phyloP scores from a whole-genome alignment of 2,113 vertebrate species.

The Tamias sibiricus region DNA sequence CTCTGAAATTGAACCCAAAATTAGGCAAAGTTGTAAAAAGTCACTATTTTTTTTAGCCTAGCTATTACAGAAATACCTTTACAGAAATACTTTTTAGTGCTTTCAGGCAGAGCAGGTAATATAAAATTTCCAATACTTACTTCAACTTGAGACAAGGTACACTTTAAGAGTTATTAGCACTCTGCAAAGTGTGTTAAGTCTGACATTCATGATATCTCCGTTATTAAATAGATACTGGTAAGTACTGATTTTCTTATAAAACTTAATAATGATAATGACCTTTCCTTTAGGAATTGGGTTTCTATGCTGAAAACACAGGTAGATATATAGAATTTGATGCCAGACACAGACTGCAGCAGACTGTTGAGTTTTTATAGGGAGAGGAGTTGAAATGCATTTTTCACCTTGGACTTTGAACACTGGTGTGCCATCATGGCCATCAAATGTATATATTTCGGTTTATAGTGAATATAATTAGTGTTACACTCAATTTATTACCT shows the following conservation, averaged over 20 bases:
- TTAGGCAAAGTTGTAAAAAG: conserved; percentile 84
- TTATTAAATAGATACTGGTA: conserved; percentile 89
- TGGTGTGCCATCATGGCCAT: conserved; percentile 79
- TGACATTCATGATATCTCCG: conserved; percentile 89
- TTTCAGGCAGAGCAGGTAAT: conserved; percentile 84
- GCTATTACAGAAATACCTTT: conserved; percentile 84
- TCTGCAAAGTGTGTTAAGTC: conserved; percentile 87
- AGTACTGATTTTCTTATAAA: conserved; percentile 89
- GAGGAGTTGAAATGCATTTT: conserved; percentile 83
- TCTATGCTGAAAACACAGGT: conserved; percentile 84
- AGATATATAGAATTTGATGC: conserved; percentile 86
- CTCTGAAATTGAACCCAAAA: conserved; percentile 81
- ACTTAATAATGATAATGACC: conserved; percentile 90
- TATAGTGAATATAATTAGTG: conserved; percentile 86
- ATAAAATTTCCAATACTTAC: conserved; percentile 88
- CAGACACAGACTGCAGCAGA: conserved; percentile 80
- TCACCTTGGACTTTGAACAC: conserved; percentile 79
- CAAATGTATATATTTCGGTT: conserved; percentile 86
- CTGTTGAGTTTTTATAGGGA: conserved; percentile 81
- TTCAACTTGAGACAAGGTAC: conserved; percentile 86
- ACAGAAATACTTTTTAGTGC: conserved; percentile 85
- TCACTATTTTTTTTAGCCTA: conserved; percentile 83
- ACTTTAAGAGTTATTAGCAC: conserved; percentile 89
- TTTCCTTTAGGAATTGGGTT: conserved; percentile 88
- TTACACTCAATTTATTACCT: conserved; percentile 87